Conservation (phyloP, 2,113 vertebrate species). For the Meles meles region DNA sequence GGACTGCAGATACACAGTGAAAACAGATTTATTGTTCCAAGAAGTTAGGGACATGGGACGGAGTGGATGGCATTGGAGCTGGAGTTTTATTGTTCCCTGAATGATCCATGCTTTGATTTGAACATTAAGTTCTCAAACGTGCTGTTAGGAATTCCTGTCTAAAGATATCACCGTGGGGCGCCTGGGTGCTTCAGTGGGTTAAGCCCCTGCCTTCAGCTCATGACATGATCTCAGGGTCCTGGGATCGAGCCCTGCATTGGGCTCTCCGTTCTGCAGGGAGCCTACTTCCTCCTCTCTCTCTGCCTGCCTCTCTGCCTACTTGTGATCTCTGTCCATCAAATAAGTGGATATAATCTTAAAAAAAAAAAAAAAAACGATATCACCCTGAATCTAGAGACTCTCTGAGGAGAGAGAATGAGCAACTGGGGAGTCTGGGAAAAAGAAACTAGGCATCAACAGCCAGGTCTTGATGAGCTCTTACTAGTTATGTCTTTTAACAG, state of each 20-base stretch:
- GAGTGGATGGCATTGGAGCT: neutral
- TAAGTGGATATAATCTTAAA: too few species aligned
- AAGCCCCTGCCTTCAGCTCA: too few species aligned
- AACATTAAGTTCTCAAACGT: neutral
- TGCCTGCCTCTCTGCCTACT: too few species aligned
- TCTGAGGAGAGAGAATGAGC: neutral
- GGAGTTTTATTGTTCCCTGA: neutral
- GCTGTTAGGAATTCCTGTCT: neutral
- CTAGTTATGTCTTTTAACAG: neutral
- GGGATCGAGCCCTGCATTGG: too few species aligned
- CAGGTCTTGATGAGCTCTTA: neutral
- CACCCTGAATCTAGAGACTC: neutral
- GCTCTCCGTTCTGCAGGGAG: too few species aligned
- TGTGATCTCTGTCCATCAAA: too few species aligned
- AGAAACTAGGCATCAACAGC: neutral
- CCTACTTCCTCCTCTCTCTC: too few species aligned
- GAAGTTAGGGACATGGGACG: slow-evolving; percentile 41
- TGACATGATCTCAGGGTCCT: too few species aligned
- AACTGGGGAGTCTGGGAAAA: neutral
- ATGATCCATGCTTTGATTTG: neutral
- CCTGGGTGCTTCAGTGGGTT: too few species aligned
- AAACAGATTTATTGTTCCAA: slow-evolving; percentile 49
- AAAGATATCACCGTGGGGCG: neutral
- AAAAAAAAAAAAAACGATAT: neutral
- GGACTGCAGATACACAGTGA: slow-evolving; percentile 36